Percentiles rank a stretch among this genome's conserved stretches.
These are phyloP conservation scores for Leptinotarsa texana DNA, from an alignment of 1,140 invertebrate genomes.

Conservation along the genomic window DNA sequence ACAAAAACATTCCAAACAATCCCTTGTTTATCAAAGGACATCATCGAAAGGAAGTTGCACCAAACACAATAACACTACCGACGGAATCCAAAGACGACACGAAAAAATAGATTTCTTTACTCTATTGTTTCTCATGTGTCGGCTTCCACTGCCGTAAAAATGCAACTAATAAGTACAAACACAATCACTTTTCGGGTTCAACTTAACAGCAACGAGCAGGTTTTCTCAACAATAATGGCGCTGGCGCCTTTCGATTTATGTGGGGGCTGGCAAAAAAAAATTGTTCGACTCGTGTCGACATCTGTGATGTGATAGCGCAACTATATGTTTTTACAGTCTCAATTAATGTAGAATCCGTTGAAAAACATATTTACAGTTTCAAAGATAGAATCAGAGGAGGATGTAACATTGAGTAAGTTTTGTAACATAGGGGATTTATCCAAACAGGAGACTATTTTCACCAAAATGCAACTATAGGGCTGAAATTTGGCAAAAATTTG, in stretches of 20 bases:
- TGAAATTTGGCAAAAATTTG: no score
- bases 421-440: no score
- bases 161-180: neutral
- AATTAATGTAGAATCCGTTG: no score
- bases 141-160: neutral
- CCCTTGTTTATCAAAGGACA: slow-evolving; percentile 31
- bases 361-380: no score
- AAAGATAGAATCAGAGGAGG: no score
- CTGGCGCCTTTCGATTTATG: slow-evolving; percentile 31
- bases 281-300: neutral
- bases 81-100: slow-evolving; percentile 3
- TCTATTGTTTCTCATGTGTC: neutral
- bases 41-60: slow-evolving; percentile 28
- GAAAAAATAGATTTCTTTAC: neutral
- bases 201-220: slow-evolving; percentile 9
- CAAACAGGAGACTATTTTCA: no score
- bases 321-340: neutral
- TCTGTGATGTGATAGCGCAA: neutral
- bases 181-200: slow-evolving; percentile 1
- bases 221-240: slow-evolving; percentile 38
- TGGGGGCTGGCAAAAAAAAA: slow-evolving; percentile 10
- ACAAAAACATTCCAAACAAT: slow-evolving; percentile 10
- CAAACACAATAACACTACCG: slow-evolving; percentile 17
- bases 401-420: no score
- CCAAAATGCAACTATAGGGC: no score